Evolutionary conservation across 2,888 invertebrate species (phyloP), one percentile per base, ranked within the genome.

Genomic region (Antheraea assamensis): DNA sequence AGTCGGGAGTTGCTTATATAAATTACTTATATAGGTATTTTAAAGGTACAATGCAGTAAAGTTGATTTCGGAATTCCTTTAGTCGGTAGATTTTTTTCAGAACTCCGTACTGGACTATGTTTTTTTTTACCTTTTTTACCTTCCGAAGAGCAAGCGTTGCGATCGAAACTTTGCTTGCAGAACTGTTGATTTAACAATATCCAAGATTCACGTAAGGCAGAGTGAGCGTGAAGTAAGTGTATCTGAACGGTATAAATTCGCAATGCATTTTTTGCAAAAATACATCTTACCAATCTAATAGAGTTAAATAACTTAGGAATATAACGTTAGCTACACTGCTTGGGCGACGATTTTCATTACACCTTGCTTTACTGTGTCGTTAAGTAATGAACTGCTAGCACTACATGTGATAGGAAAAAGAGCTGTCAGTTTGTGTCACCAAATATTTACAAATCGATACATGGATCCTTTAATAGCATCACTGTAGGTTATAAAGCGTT

Each of bases 271-370:
- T 30, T 64, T 15, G 17, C 4, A 10, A 30, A 61, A 61, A 27
- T 30, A 64, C 15, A 30, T 17, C 17, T 58, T 64, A 15, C 61
- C 17, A 64, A 64, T 30, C 17, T 17, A 13, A 64, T 64, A 30
- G 17, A 64, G 13, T 1, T 30, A 64, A 17, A 64, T 27, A 30
- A 30, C 61, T 64, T 27, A 64, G 30, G 58, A 64, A 64, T 17
- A 64, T 30, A 64, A 64, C 27, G 4, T 17, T 64, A 30, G 61
- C 17, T 5, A 64, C 30, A 64, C 17, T 64, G 61, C 27, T 5
- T 30, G 4, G 19, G 61, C 61, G 27, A 64, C 27, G 61, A 64
- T 64, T 30, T 64, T 64, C 30, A 64, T 64, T 64, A 64, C 61
- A 10, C 30, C 27, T 17, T 4, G 61, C 17, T 64, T 64, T 64